Percentiles rank a stretch among this genome's conserved stretches.
Conservation (phyloP, 2,797 vertebrate species). For the Discoglossus pictus region DNA sequence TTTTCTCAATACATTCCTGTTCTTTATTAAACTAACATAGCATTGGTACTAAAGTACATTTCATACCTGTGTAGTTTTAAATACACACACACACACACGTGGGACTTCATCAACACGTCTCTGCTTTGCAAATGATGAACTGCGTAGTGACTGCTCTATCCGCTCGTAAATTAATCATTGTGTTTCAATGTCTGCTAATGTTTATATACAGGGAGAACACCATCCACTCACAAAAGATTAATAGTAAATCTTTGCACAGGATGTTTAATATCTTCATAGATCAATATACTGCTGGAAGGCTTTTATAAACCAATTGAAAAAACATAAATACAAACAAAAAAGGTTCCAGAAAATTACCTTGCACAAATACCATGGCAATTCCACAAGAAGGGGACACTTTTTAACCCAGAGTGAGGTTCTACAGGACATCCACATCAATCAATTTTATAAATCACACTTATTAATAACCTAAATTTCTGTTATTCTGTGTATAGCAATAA, state of each 20-base stretch:
- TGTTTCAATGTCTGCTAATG: not conserved
- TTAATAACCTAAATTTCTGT: too few relatives aligned
- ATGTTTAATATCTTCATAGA: conserved; percentile 37
- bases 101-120: not conserved
- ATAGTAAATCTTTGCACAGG: conserved; percentile 39
- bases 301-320: conserved; percentile 28
- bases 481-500: too few relatives aligned
- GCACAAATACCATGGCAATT: conserved; percentile 1
- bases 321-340: conserved; percentile 27
- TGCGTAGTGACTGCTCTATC: not conserved
- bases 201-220: conserved; percentile 33
- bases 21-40: too few relatives aligned
- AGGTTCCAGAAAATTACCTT: conserved; percentile 10
- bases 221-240: conserved; percentile 39
- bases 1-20: too few relatives aligned
- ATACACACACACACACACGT: too few relatives aligned
- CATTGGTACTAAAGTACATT: too few relatives aligned
- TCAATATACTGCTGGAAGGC: conserved; percentile 20
- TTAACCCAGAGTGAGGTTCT: not conserved
- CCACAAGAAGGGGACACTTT: not conserved
- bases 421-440: not conserved
- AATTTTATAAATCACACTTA: conserved; percentile 15
- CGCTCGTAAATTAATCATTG: conserved; percentile 35
- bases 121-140: conserved; percentile 8
- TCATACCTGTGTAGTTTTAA: too few relatives aligned